Base-by-base conservation (phyloP, 2,797 vertebrate species). In the Galagoides demidoff region DNA sequence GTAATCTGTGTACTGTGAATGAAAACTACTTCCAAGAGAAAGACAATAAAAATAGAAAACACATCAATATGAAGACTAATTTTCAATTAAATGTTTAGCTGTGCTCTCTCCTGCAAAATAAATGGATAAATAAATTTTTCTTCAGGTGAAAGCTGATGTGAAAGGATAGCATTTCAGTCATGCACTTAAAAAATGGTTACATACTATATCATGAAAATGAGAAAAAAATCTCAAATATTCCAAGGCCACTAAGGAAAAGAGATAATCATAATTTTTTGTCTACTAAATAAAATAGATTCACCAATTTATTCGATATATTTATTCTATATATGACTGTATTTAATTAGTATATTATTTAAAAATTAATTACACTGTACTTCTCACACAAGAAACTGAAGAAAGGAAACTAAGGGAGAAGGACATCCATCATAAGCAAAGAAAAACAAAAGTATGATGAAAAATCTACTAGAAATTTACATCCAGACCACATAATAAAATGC, bases 391-490 rank as follows among this genome's bases (percentile, higher is more conserved):
- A 85, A 79, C 7, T 59, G 3, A 91, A 14, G 34, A 76, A 91
- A 79, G 39, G 39, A 89, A 96, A 90, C 4, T 59, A 79, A 92
- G 29, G 31, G 34, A 31, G 68, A 55, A 87, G 1, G 10, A 73
- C 74, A 3, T 52, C 5, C 77, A 43, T 64, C 39, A 87, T 1
- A 84, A 29, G 66, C 27, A 83, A 92, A 94, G 27, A 70, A 83
- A 85, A 66, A 64, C 31, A 71, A 73, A 93, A 77, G 31, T 52
- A 88, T 39, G 22, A 95, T 63, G 31, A 88, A 89, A 77, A 94
- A 92, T 34, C 52, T 5, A 83, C 31, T 34, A 95, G 8, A 12
- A 61, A 90, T 90, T 87, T 52, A 90, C 4, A 29, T 49, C 61
- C 20, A 77, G 74, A 52, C 12, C 31, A 52, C 16, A 57, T 43